Conservation (phyloP, 2,113 vertebrate species). For the Microtus montanus region DNA sequence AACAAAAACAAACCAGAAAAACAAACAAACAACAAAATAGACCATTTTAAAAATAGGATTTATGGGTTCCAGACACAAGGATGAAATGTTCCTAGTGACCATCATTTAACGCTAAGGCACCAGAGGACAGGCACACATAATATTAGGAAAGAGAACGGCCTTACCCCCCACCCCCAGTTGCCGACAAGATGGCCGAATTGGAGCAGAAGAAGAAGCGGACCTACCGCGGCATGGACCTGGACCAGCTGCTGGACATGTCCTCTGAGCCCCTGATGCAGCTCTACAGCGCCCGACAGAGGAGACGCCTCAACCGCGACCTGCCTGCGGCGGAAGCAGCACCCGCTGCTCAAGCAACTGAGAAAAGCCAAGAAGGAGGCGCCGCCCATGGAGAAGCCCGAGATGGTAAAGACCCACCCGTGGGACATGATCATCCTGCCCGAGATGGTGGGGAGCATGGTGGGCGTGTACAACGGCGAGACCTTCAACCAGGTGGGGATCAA, state of each 20-base stretch:
- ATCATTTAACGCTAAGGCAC: background rate
- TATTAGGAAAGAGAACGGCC: background rate
- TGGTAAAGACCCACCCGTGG: too few species aligned
- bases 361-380: too few species aligned
- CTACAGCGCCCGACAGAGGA: too few species aligned
- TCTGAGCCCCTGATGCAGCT: constrained; percentile 45
- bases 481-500: too few species aligned
- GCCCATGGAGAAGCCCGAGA: too few species aligned
- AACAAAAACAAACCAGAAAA: background rate
- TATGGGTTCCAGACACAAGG: background rate
- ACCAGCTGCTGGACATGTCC: constrained; percentile 99
- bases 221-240: constrained; percentile 96
- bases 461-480: too few species aligned
- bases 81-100: background rate
- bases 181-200: constrained; percentile 87
- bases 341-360: too few species aligned
- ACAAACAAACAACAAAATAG: background rate
- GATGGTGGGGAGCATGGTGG: too few species aligned
- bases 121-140: background rate
- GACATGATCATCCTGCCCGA: too few species aligned
- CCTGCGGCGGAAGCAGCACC: too few species aligned
- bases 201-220: constrained; percentile 99
- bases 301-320: too few species aligned
- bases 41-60: background rate
- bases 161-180: too few species aligned